phyloP scores from a whole-genome alignment of 2,797 vertebrate genomes.

The Sebastes iracundus region DNA sequence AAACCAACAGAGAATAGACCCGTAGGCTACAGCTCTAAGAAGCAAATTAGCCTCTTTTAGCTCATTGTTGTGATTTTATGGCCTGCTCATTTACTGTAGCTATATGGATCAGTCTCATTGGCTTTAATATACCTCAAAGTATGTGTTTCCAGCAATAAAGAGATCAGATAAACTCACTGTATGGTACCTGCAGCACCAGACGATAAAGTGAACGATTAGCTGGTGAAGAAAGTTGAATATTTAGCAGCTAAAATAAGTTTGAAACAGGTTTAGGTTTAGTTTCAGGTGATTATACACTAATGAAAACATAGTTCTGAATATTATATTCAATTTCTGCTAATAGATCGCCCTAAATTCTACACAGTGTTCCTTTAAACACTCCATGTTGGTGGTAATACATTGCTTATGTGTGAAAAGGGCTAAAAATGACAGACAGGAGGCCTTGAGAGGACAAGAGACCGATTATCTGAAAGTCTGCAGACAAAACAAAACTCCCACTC shows the following conservation, averaged over 20 bases:
- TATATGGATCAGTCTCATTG: not conserved
- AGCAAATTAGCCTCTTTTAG: not conserved
- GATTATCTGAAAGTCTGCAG: constrained; percentile 37
- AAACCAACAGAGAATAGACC: not conserved
- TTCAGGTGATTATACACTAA: no score
- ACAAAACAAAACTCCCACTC: constrained; percentile 61
- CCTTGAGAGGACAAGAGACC: constrained; percentile 12
- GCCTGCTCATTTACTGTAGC: not conserved
- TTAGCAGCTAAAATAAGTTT: not conserved
- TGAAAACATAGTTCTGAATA: no score
- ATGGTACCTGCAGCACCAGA: not conserved
- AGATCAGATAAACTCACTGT: not conserved
- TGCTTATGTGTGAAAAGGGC: not conserved
- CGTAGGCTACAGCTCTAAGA: not conserved
- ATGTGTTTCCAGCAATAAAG: not conserved
- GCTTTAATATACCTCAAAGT: not conserved
- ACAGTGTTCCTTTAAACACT: no score
- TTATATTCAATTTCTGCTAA: no score
- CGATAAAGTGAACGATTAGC: not conserved
- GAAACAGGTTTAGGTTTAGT: no score
- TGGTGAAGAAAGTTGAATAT: not conserved
- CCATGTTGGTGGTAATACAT: no score
- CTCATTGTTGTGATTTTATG: not conserved
- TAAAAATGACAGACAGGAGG: not conserved
- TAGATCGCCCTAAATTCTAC: no score